phyloP scores from a whole-genome alignment of 2,797 vertebrate species.

The Hippoglossus hippoglossus region DNA sequence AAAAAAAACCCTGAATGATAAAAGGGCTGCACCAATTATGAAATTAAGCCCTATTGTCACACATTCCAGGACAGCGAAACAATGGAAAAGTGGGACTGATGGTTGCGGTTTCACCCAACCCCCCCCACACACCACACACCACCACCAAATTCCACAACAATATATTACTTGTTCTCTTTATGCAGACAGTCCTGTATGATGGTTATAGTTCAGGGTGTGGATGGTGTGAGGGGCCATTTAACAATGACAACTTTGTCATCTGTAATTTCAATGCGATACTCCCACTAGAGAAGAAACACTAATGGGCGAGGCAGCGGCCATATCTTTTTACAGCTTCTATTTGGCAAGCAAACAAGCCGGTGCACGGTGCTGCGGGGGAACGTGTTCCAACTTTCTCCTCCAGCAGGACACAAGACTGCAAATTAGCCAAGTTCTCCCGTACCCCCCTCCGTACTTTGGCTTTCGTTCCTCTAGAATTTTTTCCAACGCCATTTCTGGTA shows the following conservation, averaged over 20 bases:
- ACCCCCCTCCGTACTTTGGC: constrained; percentile 41
- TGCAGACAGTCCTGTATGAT: constrained; percentile 36
- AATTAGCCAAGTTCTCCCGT: constrained; percentile 52
- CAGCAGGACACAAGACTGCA: constrained; percentile 40
- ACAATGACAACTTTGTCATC: constrained; percentile 33
- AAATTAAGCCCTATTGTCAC: constrained; percentile 54
- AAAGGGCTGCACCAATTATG: constrained; percentile 27
- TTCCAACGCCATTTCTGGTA: constrained; percentile 77
- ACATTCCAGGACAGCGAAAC: constrained; percentile 68
- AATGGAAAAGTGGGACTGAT: constrained; percentile 65
- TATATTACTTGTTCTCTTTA: constrained; percentile 61
- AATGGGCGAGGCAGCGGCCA: constrained; percentile 21
- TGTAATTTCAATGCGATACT: constrained; percentile 28
- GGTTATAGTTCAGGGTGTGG: constrained; percentile 43
- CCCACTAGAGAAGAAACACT: constrained; percentile 16
- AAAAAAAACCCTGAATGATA: constrained; percentile 28
- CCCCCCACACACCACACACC: not conserved
- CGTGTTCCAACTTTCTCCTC: constrained; percentile 37
- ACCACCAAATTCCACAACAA: constrained; percentile 60
- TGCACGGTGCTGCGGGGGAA: constrained; percentile 30
- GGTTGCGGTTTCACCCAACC: constrained; percentile 33
- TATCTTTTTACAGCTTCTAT: constrained; percentile 43
- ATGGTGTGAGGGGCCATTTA: constrained; percentile 23
- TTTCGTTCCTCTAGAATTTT: constrained; percentile 74
- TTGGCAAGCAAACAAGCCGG: constrained; percentile 49